Evolutionary conservation across 2,113 vertebrate species (phyloP), one percentile per base, ranked within the genome.

Genomic region (Prinia subflava): DNA sequence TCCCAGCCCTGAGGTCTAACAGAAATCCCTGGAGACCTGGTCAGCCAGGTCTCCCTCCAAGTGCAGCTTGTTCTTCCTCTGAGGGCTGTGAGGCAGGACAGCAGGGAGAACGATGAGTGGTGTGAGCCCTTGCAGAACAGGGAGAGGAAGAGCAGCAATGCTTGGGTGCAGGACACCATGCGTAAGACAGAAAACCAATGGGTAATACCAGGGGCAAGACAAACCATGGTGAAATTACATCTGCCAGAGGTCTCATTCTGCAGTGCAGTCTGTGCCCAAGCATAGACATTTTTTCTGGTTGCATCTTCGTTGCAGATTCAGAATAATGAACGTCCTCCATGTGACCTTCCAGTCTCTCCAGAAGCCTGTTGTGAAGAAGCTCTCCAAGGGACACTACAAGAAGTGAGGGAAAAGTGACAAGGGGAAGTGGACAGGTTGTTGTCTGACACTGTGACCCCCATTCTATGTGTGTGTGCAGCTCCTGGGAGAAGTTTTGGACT

Each of bases 111-210:
- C 0, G 0, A 23, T 12, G 30, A 27, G 52, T 16, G 6, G 35
- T 1, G 0, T 28, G 28, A 90, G 20, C 25, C 28, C 13, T 24
- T 30, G 52, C 0, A 0, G 67, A 35, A 52, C 21, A 9, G 9
- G 39, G 57, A 85, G 20, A 71, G 19, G n/a, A 81, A n/a, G 11
- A 83, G 35, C 47, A 84, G 83, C 41, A 57, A 22, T 21, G 60
- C 19, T 55, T 62, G 50, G 13, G 18, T 74, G 31, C 52, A 65
- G 49, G 35, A 90, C 22, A 78, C 11, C 22, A 11, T 0, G 0
- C 10, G 22, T 69, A 52, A 78, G 67, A 57, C 10, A 68, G 56
- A 59, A 67, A 77, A 76, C 9, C 24, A 59, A 47, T 15, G 30
- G n/a, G 22, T 13, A 41, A 31, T 33, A 55, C 16, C 13, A 37